A percentile compares a stretch with the other conserved stretches of the same genome.
These are phyloP conservation scores for Emys orbicularis DNA, from an alignment of 2,797 vertebrate species.

Conservation along the genomic window DNA sequence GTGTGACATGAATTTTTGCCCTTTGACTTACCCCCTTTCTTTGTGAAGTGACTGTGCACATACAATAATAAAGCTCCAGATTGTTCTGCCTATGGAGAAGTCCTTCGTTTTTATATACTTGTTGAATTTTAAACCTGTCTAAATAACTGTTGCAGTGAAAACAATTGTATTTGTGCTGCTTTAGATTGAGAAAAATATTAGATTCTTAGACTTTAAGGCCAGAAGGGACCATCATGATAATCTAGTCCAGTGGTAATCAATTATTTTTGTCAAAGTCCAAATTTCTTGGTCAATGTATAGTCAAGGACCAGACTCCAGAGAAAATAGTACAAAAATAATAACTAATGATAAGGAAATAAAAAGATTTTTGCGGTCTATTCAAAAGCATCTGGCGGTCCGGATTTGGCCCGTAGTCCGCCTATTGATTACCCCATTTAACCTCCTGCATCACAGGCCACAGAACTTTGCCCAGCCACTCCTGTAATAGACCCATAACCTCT, in stretches of 20 bases:
- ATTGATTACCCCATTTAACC: background rate
- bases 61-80: background rate
- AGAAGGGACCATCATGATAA: background rate
- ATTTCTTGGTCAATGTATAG: no score
- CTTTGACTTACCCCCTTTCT: background rate
- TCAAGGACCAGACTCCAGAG: no score
- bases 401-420: no score
- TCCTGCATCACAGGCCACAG: background rate
- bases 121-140: background rate
- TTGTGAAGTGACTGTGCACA: background rate
- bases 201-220: background rate
- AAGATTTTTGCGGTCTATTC: no score
- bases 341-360: no score
- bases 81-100: background rate
- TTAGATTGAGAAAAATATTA: background rate
- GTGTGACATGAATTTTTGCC: background rate
- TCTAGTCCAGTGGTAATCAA: background rate
- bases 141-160: background rate
- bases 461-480: background rate
- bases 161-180: background rate
- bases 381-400: no score
- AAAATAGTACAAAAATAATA: no score
- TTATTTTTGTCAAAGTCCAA: no score
- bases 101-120: background rate
- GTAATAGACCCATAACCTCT: background rate